These are phyloP conservation scores for Porphyrio hochstetteri DNA, from an alignment of 2,113 vertebrate species.

Conservation along the genomic window DNA sequence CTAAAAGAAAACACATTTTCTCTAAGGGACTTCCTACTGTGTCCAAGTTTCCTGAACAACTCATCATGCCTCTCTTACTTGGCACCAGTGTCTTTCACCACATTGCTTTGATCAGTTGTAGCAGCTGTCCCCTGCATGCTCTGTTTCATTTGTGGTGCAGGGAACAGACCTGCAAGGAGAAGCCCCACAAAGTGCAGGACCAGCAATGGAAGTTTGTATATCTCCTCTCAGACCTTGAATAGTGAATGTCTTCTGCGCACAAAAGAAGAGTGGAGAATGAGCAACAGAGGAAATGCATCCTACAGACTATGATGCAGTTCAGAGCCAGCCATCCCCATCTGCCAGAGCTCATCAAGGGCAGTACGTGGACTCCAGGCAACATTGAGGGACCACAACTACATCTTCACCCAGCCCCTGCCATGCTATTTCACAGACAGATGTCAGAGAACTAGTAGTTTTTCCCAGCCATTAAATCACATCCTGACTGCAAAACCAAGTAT, in stretches of 20 bases:
- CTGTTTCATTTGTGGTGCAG: slow-evolving; percentile 29
- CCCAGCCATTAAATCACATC: background rate
- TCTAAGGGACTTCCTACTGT: background rate
- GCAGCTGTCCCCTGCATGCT: slow-evolving; percentile 38
- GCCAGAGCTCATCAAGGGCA: background rate
- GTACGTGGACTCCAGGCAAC: background rate
- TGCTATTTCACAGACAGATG: background rate
- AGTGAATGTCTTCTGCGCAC: background rate
- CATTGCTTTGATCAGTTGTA: background rate
- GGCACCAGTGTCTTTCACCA: background rate
- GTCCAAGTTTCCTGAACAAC: background rate
- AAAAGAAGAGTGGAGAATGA: background rate
- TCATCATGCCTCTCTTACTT: background rate
- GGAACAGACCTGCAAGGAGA: background rate
- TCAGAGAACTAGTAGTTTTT: background rate
- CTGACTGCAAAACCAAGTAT: background rate
- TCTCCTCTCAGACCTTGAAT: background rate
- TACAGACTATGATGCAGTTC: background rate
- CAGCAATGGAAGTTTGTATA: background rate
- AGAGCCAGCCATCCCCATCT: slow-evolving; percentile 13
- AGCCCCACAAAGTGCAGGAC: background rate
- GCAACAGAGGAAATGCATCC: background rate
- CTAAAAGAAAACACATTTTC: background rate
- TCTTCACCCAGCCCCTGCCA: background rate
- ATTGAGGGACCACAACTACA: background rate